phyloP scores from a whole-genome alignment of 2,888 invertebrate genomes.

The Myathropa florea region DNA sequence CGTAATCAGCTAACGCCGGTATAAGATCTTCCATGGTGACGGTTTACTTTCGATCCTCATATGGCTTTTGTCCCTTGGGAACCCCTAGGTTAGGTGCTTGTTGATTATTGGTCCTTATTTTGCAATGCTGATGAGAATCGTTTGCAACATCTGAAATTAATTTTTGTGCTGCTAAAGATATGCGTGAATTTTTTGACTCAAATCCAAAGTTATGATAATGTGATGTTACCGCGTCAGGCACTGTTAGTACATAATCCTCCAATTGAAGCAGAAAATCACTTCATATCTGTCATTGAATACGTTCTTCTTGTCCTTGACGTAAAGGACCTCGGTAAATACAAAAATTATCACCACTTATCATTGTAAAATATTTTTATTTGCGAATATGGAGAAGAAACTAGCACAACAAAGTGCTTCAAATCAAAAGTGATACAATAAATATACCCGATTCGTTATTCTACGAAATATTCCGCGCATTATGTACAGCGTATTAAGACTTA shows the following conservation, averaged over 20 bases:
- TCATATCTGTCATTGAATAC: constrained; percentile 85
- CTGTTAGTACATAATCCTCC: constrained; percentile 94
- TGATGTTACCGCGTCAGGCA: constrained; percentile 94
- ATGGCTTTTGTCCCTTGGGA: constrained; percentile 83
- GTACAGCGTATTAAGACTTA: no score
- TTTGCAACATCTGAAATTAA: constrained; percentile 98
- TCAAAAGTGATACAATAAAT: neutral
- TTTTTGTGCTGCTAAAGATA: constrained; percentile 97
- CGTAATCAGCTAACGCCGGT: constrained; percentile 96
- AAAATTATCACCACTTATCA: constrained; percentile 73
- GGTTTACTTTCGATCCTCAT: constrained; percentile 90
- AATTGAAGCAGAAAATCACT: constrained; percentile 94
- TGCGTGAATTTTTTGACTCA: constrained; percentile 94
- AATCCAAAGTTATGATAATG: constrained; percentile 95
- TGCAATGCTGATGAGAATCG: constrained; percentile 97
- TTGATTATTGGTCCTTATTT: constrained; percentile 90
- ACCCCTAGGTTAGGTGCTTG: constrained; percentile 82
- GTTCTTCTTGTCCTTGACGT: constrained; percentile 59
- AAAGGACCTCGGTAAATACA: constrained; percentile 72
- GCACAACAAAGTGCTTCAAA: neutral
- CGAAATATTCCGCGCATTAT: no score
- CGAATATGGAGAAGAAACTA: neutral
- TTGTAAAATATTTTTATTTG: neutral
- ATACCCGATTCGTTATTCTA: no score
- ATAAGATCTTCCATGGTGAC: constrained; percentile 97